phyloP scores from a whole-genome alignment of 2,888 invertebrate species.

The Drosophila demipolita region DNA sequence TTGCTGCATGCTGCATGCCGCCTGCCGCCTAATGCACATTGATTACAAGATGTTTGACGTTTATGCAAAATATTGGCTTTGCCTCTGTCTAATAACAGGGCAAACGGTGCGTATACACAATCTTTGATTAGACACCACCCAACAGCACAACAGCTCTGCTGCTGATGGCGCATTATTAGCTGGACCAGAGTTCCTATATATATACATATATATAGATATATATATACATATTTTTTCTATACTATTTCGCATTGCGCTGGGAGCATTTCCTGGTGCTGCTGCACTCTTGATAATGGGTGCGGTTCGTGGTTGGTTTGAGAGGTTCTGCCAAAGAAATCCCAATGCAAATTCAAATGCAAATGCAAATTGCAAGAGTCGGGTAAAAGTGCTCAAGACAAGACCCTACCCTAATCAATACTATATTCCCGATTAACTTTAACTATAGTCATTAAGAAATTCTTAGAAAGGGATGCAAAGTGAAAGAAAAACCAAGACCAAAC shows the following conservation, averaged over 20 bases:
- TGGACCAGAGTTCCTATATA: background rate
- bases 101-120: constrained; percentile 73
- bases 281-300: constrained; percentile 49
- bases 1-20: constrained; percentile 9
- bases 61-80: constrained; percentile 72
- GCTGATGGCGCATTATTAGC: constrained; percentile 20
- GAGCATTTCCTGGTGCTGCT: constrained; percentile 39
- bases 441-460: background rate
- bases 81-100: constrained; percentile 59
- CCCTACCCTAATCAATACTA: background rate
- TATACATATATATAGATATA: background rate
- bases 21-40: constrained; percentile 42
- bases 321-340: constrained; percentile 4
- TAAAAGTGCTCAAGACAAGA: constrained; percentile 11
- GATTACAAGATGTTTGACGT: constrained; percentile 68
- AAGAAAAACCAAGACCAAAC: background rate
- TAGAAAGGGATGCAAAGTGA: background rate
- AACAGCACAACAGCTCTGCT: background rate
- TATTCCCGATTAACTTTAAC: background rate
- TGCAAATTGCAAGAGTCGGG: constrained; percentile 5
- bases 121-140: constrained; percentile 64
- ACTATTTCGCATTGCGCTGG: constrained; percentile 9
- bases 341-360: background rate
- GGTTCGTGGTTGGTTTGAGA: constrained; percentile 9
- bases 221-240: background rate